Base-by-base conservation (phyloP, 1,140 invertebrate genomes). In the Musca domestica region DNA sequence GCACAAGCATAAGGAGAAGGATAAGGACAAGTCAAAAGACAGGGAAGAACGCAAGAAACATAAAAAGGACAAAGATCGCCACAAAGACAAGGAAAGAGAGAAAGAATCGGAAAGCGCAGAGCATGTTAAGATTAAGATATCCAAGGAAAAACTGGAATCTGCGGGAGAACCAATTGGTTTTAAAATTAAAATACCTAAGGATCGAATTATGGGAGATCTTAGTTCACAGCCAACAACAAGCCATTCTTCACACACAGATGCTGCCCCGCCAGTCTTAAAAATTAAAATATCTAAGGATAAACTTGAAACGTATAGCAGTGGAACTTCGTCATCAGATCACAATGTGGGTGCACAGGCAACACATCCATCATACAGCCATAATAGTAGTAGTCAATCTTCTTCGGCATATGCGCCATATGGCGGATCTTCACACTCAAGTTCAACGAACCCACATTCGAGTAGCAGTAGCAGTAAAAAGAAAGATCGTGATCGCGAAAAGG, bases 121-220 rank as follows among this genome's bases (percentile, higher is more conserved):
- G 3, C 76, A 83, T 1, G 81, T 83, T 51, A 89, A 88, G 73
- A 88, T 91, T 14, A 90, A 87, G 23, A 89, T 91, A 58, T 85
- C 88, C 4, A 90, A 88, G 74, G 88, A 89, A 61, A 77, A 77
- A 68, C 66, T 73, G 70, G 80, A 68, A 78, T 81, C 49, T 79
- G 73, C 56, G 66, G 71, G 48, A 69, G 73, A 78, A 63, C 72
- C 76, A 69, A 56, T 76, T 2, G 81, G 84, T 6, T 73, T 88
- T 12, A 89, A 89, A 73, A 86, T 89, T 19, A 89, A 88, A 77
- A 89, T 90, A 46, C 85, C 87, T 0, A 88, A 88, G 72, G 87
- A 89, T 67, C 77, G 83, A 25, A 81, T 88, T 19, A 86, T 84
- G 71, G 82, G 78, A 48, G 81, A 83, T 58, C 73, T 76, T 23